phyloP scores from a whole-genome alignment of 53 echinoderm and acorn worm genomes.

The Luidia sarsii region DNA sequence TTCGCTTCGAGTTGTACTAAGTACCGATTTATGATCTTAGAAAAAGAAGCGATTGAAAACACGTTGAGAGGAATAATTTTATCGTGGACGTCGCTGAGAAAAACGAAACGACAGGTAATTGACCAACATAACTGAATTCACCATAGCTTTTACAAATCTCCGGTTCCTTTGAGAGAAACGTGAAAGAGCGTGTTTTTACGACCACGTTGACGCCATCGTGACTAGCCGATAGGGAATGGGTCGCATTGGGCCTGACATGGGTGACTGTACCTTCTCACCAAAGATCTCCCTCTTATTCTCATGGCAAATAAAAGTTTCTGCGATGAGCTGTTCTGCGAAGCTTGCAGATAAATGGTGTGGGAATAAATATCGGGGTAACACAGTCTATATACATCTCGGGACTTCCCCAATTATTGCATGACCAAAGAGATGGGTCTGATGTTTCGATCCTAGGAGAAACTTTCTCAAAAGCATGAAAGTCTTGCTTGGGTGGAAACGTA shows the following conservation, averaged over 20 bases:
- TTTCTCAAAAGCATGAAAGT: too few species aligned
- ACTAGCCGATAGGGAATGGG: background rate
- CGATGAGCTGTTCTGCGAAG: constrained; percentile 20
- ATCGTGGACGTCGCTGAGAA: constrained; percentile 2
- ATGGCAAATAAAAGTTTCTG: background rate
- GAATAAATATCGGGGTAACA: constrained; percentile 14
- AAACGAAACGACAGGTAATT: constrained; percentile 2
- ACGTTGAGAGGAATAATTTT: constrained; percentile 13
- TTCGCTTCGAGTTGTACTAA: constrained; percentile 25
- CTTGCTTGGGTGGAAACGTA: too few species aligned
- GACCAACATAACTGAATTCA: background rate
- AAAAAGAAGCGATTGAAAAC: background rate
- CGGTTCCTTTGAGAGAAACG: constrained; percentile 25
- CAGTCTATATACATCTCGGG: constrained; percentile 20
- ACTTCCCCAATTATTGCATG: too few species aligned
- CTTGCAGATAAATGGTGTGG: background rate
- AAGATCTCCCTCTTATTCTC: background rate
- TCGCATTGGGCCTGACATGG: constrained; percentile 6
- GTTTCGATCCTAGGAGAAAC: too few species aligned
- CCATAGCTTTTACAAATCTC: background rate
- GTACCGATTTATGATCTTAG: constrained; percentile 35
- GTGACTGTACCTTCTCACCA: background rate
- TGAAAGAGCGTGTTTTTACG: constrained; percentile 41
- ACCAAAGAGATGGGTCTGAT: too few species aligned
- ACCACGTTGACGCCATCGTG: constrained; percentile 34